Base-by-base conservation (phyloP, 2,797 vertebrate species). In the Eulemur coronatus region DNA sequence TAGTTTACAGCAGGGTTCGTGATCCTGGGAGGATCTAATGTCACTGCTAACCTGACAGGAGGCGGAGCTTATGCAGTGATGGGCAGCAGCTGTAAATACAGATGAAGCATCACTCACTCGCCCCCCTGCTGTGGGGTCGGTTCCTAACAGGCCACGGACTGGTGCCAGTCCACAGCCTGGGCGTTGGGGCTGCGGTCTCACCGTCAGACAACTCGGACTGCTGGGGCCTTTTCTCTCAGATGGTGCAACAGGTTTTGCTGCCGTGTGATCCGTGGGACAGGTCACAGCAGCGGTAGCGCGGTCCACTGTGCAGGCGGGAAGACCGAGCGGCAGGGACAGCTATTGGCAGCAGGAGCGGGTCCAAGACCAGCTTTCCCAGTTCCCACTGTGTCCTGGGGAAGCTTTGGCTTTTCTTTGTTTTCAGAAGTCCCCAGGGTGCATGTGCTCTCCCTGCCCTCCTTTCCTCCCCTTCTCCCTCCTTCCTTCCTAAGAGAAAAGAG, bases 211-310 rank as follows among this genome's bases (percentile, higher is more conserved):
- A 7, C 33, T 48, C 0, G 5, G 13, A 14, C 7, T 9, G 35
- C 43, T 4, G 46, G 30, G 35, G 33, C 7, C 38, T 22, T 52
- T 46, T 1, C 35, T n/a, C 78, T n/a, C 4, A 0, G 72, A 18
- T 5, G 24, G 0, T 0, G 11, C 35, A 52, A 17, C 22, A 6
- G 0, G 0, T 1, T 18, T 28, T 1, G 1, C 3, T 15, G 33
- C 11, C 11, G 0, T 59, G 38, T 43, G 1, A 22, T 24, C n/a
- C 14, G 50, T 3, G 63, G 46, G n/a, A 35, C 28, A 57, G 38
- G 6, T 13, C 22, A 1, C 12, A 1, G 12, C 48, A 2, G 24
- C 20, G 7, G 6, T 5, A 12, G 26, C 18, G 18, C 35, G 33
- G 14, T 48, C 30, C 35, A 8, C n/a, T 63, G 33, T 33, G 33